These are phyloP conservation scores for Sminthurinus signatus DNA, from an alignment of 1,140 invertebrate species.

Conservation along the genomic window DNA sequence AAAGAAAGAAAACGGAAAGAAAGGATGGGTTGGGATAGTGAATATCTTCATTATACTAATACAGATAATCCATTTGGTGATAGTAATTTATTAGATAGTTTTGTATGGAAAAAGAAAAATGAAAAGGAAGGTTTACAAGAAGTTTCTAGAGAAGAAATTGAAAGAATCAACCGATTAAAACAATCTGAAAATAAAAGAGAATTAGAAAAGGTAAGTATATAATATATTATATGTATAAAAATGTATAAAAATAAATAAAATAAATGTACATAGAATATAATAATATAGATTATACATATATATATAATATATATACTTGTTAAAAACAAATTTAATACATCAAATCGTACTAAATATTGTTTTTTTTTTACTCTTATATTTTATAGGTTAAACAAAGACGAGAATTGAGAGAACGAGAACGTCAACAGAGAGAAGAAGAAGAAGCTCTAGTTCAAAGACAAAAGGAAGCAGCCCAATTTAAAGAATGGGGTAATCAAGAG, in stretches of 20 bases:
- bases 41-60: constrained; percentile 94
- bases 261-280: too few species aligned
- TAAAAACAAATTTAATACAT: too few species aligned
- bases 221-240: background rate
- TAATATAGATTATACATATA: too few species aligned
- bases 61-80: constrained; percentile 98
- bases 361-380: too few species aligned
- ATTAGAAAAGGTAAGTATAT: constrained; percentile 63
- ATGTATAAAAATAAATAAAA: background rate
- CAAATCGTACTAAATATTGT: too few species aligned
- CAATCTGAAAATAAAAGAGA: constrained; percentile 85
- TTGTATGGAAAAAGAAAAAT: constrained; percentile 95
- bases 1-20: constrained; percentile 84
- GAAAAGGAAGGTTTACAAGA: constrained; percentile 85
- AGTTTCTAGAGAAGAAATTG: constrained; percentile 73
- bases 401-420: constrained; percentile 80
- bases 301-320: too few species aligned
- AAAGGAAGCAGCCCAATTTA: constrained; percentile 90
- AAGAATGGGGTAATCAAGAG: constrained; percentile 90
- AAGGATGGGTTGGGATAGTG: constrained; percentile 92
- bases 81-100: constrained; percentile 82
- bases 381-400: constrained; percentile 76
- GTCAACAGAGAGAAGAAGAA: constrained; percentile 83
- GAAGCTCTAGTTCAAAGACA: constrained; percentile 77
- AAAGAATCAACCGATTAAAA: constrained; percentile 74